Evolutionary conservation across 2,113 vertebrate genomes (phyloP).

Genomic region (western clawed frog (Xenopus tropicalis)): UCB_Xtro_10.0 CM004445.2:120728501-120729000

Average conservation of each 20-base stretch:
- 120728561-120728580: too few species aligned
- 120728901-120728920: conserved; percentile 30
- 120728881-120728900: conserved; percentile 32
- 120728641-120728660: too few species aligned
- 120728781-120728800: conserved; percentile 29
- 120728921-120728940: not conserved
- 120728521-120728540: too few species aligned
- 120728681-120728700: too few species aligned
- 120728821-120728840: conserved; percentile 35
- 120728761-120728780: conserved; percentile 12
- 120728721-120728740: not conserved
- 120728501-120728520: too few species aligned
- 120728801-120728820: conserved; percentile 41
- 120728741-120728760: conserved; percentile 4
- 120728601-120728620: too few species aligned
- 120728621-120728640: too few species aligned
- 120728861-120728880: conserved; percentile 24
- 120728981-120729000: not conserved
- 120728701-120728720: too few species aligned
- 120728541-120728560: too few species aligned
- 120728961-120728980: not conserved
- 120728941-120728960: not conserved
- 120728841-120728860: conserved; percentile 40
- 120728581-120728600: too few species aligned
- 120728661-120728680: too few species aligned